phyloP scores from a whole-genome alignment of 2,113 vertebrate species.

The Ifrita kowaldi region DNA sequence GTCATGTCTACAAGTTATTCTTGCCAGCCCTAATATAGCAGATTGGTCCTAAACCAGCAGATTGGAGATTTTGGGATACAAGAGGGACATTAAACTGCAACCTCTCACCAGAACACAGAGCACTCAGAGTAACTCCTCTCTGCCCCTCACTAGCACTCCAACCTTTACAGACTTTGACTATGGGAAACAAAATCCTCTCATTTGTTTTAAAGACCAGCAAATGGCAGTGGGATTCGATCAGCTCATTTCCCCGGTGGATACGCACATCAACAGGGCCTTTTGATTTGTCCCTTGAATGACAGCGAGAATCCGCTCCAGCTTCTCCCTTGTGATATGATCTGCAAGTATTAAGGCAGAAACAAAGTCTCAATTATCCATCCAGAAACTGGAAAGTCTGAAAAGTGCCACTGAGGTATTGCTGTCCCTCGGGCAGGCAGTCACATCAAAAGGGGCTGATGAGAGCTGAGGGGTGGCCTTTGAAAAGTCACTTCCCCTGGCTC shows the following conservation, averaged over 20 bases:
- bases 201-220: background rate
- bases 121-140: background rate
- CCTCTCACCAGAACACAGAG: background rate
- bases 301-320: slow-evolving; percentile 84
- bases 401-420: background rate
- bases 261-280: slow-evolving; percentile 86
- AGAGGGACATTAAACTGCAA: background rate
- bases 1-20: background rate
- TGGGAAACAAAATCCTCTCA: background rate
- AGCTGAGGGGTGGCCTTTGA: background rate
- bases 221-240: background rate
- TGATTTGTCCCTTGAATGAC: slow-evolving; percentile 91
- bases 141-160: background rate
- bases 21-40: background rate
- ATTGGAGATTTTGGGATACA: background rate
- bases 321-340: slow-evolving; percentile 90
- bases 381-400: background rate
- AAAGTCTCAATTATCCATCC: background rate
- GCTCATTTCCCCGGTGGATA: background rate
- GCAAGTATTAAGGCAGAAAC: slow-evolving; percentile 6
- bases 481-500: background rate
- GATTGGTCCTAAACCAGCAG: background rate
- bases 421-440: background rate
- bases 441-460: background rate
- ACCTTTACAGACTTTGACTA: background rate